Base-by-base conservation (phyloP, 2,113 vertebrate genomes). In the Thalassarche chlororhynchos region DNA sequence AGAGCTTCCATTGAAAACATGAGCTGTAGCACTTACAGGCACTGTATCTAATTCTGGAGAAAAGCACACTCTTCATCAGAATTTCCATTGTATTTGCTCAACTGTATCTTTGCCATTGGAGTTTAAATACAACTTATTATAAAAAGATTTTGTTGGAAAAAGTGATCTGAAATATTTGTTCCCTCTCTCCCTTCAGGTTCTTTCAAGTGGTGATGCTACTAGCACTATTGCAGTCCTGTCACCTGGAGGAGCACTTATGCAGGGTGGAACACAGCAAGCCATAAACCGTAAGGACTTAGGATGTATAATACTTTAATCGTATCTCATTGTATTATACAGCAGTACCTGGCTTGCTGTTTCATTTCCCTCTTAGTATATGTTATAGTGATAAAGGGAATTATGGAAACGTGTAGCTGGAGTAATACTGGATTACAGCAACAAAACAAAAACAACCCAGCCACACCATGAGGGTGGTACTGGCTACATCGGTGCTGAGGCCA, bases 211-310 rank as follows among this genome's bases (percentile, higher is more conserved):
- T 97, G 98, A 98, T 94, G 99, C 99, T 86, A 99, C 98, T 95
- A 99, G 98, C 96, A 99, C 99, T 91, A 99, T 99, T 75, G 97
- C 99, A 97, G 98, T 99, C 66, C 98, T 99, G 75, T 99, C 99
- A 83, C 99, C 99, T 86, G 99, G 99, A 96, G 99, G 99, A 66
- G 96, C 99, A 83, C 99, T 99, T 96, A 99, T 99, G 99, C 99
- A 99, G 97, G 98, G 98, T 94, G 99, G 99, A 95, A 97, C 98
- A 86, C 99, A 99, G 96, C 99, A 99, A 99, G 98, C 99, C 98
- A 99, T 99, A 98, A 99, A 99, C 98, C 99, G 99, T 99, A 98
- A 97, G 99, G 95, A 52, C 79, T 47, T 92, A 28, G 21, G 49
- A 40, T 74, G 8, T 52, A 17, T 58, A 38, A 36, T 83, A 75